Conservation (phyloP, 1,140 invertebrate species). For the Drusus annulatus region DNA sequence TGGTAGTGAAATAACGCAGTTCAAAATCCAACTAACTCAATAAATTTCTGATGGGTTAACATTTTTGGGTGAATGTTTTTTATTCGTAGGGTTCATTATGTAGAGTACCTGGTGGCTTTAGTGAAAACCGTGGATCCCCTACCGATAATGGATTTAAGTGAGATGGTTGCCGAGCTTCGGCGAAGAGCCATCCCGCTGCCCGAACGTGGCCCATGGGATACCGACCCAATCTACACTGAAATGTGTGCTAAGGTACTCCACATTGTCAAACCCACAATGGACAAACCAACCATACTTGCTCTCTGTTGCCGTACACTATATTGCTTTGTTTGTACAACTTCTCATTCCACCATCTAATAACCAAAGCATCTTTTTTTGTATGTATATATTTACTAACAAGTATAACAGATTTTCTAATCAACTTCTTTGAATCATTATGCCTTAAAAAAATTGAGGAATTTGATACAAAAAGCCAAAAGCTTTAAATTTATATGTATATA, state of each 20-base stretch:
- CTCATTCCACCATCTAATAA: background rate
- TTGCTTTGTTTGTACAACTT: conserved; percentile 54
- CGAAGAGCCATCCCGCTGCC: conserved; percentile 84
- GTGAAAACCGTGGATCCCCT: conserved; percentile 91
- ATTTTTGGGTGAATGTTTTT: conserved; percentile 41
- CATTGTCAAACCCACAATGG: conserved; percentile 33
- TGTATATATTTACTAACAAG: background rate
- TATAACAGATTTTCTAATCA: background rate
- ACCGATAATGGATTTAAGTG: conserved; percentile 86
- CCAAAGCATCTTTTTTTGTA: background rate
- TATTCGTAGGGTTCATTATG: conserved; percentile 87
- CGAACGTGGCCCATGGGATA: conserved; percentile 76
- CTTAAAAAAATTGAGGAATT: too few relatives aligned
- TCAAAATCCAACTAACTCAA: conserved; percentile 5
- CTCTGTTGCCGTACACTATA: conserved; percentile 37
- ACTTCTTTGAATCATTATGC: background rate
- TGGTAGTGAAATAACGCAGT: background rate
- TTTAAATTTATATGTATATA: too few relatives aligned
- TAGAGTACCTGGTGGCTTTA: conserved; percentile 92
- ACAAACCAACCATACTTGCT: conserved; percentile 2
- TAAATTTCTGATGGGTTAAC: conserved; percentile 6
- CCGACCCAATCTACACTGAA: conserved; percentile 79
- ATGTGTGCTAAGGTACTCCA: conserved; percentile 79
- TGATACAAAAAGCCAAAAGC: too few relatives aligned
- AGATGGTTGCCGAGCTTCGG: conserved; percentile 88